Evolutionary conservation across 2,113 vertebrate genomes (phyloP), one percentile per base, ranked within the genome.

Genomic region (Nesoenas mayeri): DNA sequence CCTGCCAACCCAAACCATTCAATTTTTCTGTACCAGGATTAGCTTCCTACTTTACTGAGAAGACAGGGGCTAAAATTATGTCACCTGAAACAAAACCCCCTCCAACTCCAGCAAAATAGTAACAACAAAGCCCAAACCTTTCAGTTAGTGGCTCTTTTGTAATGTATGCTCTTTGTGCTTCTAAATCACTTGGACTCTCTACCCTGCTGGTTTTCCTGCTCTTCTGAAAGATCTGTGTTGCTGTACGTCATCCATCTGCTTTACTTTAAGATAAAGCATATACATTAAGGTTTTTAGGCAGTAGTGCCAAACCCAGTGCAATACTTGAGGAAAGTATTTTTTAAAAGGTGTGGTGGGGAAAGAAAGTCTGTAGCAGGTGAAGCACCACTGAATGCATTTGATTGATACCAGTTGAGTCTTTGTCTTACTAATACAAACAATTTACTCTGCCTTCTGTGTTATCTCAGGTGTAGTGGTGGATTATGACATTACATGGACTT

Each of bases 211-310:
- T 28, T 83, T 2, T 14, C 6, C 5, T 57, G 10, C n/a, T 66
- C 24, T 82, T 79, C 22, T 11, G 24, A 50, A 78, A 77, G 21
- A 12, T 58, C 7, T 83, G n/a, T 61, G 32, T 80, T 73, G 20
- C 22, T 73, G 16, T 58, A 60, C 50, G 24, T 83, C 40, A 38
- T 36, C 40, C 72, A 10, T 50, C 15, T 53, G 12, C 24, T 82
- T 75, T 82, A 31, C 57, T 90, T 26, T n/a, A 78, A 77, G 34
- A 71, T 21, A 44, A 64, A 50, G 7, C 11, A 11, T 53, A 4
- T 44, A 10, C 0, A 0, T 53, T 10, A 22, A 4, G 3, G 7
- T 12, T 44, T 67, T 44, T 47, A 62, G 26, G 21, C 15, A 34
- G 10, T 15, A n/a, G 32, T 11, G 13, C 11, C 25, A 47, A 71